Base-by-base conservation (phyloP, 23 tunicate genomes). In the Trididemnum nubilum region DNA sequence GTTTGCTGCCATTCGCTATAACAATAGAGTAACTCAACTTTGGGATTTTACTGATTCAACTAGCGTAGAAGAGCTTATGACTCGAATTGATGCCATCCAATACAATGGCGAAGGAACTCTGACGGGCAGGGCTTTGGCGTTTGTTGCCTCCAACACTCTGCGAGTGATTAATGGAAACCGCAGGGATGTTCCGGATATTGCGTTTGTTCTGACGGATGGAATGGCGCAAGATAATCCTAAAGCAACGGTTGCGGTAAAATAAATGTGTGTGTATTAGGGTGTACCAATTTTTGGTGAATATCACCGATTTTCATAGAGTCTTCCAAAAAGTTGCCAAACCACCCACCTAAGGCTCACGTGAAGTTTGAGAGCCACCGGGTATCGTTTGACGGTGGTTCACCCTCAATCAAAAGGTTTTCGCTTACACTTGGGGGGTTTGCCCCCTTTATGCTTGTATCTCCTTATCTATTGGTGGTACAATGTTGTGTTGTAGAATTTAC, bases 1-100 rank as follows among this genome's bases (percentile, higher is more conserved):
- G 98, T 54, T 93, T 57, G 87, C 90, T 65, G 98, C 98, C 0
- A 67, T 93, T 7, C 98, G 87, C 7, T 93, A 87, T 81, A 93
- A 88, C 89, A 65, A 77, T 5, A 59, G 54, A 31, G 89, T 93
- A 2, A 40, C 36, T n/a, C 86, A 83, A 0, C 79, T 93, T 40
- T 93, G 92, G 83, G 67, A 66, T 52, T 85, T 93, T 44, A 52
- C 59, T 28, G 83, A 84, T 26, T 71, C 85, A 2, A 79, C 87
- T 36, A 74, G 74, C 84, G 61, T 60, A 0, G 80, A 80, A 2
- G 81, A 64, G 22, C 67, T 90, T 22, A 50, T 84, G 3, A 60
- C 44, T 7, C 49, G 80, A 29, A 70, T 88, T 27, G 35, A 72
- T 18, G 71, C 72, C 23, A 80, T 93, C 30, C 39, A 28, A 4